These are phyloP conservation scores for Platycercus adscitus DNA, from an alignment of 2,113 vertebrate genomes.

Conservation along the genomic window DNA sequence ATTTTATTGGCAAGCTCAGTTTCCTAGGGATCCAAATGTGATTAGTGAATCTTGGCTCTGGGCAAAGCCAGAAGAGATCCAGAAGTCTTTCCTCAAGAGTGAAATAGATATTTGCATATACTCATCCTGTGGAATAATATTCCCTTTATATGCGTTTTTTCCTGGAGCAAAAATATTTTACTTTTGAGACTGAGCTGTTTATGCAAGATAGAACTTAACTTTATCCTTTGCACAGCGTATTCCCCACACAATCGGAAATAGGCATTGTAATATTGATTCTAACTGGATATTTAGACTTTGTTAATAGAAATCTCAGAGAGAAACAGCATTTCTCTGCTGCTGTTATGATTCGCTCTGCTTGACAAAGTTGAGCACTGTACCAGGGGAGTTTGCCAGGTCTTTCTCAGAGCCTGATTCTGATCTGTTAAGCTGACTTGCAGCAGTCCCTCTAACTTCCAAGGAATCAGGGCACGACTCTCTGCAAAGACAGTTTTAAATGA, in stretches of 20 bases:
- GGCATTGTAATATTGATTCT: background rate
- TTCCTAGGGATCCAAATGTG: background rate
- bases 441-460: background rate
- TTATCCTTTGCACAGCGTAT: background rate
- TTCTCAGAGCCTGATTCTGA: background rate
- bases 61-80: background rate
- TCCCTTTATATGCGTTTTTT: background rate
- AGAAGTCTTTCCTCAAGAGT: background rate
- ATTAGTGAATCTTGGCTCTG: background rate
- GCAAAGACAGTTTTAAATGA: background rate
- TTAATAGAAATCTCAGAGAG: background rate
- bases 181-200: background rate
- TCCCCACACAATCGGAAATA: background rate
- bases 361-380: background rate
- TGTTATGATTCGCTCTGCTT: background rate
- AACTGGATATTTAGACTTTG: background rate
- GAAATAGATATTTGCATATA: background rate
- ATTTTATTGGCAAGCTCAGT: background rate
- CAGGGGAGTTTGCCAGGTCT: background rate
- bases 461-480: background rate
- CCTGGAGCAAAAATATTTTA: background rate
- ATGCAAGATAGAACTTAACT: background rate
- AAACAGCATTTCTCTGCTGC: background rate
- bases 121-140: background rate
- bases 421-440: background rate